phyloP scores from a whole-genome alignment of 1,140 invertebrate genomes.

The Centruroides sculpturatus region DNA sequence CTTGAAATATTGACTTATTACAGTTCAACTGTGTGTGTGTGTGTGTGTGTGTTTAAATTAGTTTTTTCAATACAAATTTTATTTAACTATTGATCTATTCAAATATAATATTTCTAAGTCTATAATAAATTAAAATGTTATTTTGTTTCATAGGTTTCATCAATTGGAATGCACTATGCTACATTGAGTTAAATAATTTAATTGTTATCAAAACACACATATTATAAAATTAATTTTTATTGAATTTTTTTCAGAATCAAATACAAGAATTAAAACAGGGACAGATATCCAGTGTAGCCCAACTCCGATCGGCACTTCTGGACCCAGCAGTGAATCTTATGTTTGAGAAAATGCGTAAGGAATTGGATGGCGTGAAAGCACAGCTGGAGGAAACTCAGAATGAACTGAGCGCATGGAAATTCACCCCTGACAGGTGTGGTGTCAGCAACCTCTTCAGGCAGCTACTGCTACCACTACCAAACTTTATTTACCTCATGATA shows the following conservation, averaged over 20 bases:
- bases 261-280: conserved; percentile 54
- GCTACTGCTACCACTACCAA: not conserved
- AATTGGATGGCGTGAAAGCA: conserved; percentile 72
- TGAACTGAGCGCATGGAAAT: conserved; percentile 96
- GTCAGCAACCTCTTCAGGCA: conserved; percentile 8
- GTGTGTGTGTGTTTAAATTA: no score
- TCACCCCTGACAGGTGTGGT: conserved; percentile 81
- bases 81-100: no score
- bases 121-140: no score
- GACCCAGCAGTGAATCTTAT: conserved; percentile 93
- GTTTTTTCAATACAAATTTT: no score
- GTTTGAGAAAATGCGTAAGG: conserved; percentile 78
- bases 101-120: no score
- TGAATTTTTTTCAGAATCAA: conserved; percentile 53
- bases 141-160: no score
- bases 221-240: not conserved
- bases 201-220: no score
- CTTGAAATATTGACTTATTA: no score
- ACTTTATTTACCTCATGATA: conserved; percentile 10
- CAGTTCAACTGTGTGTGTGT: no score
- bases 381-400: conserved; percentile 94
- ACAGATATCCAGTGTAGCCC: conserved; percentile 45
- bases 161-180: no score
- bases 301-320: conserved; percentile 63
- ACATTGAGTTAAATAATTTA: no score